Conservation (phyloP, 1,140 invertebrate genomes). For the Anadara kagoshimensis region DNA sequence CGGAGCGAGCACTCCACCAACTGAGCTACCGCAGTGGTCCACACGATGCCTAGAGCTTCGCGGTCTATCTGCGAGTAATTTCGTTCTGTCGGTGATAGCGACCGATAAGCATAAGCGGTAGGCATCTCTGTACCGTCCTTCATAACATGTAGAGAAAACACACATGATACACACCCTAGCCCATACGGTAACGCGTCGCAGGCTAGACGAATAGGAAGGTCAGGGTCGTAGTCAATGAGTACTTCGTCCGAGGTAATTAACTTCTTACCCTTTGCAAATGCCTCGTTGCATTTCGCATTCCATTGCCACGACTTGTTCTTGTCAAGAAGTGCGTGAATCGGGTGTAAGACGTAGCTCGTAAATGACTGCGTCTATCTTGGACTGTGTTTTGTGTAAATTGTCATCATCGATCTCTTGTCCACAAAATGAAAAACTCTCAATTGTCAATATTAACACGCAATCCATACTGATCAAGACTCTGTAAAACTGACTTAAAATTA, state of each 20-base stretch:
- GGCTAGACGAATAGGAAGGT: neutral
- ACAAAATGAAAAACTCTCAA: conserved; percentile 63
- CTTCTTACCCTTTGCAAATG: conserved; percentile 72
- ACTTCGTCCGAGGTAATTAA: conserved; percentile 15
- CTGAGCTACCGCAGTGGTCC: no score
- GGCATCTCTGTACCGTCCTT: conserved; percentile 49
- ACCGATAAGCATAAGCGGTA: conserved; percentile 66
- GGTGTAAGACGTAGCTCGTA: conserved; percentile 26
- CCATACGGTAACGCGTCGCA: conserved; percentile 35
- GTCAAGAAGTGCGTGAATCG: conserved; percentile 20
- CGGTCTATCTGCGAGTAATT: conserved; percentile 74
- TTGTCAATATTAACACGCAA: conserved; percentile 73
- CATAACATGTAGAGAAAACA: conserved; percentile 29
- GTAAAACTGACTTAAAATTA: conserved; percentile 32
- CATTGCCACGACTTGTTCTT: conserved; percentile 11
- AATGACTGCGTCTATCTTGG: conserved; percentile 59
- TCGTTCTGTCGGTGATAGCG: conserved; percentile 60
- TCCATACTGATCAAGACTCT: conserved; percentile 52
- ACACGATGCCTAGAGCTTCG: conserved; percentile 71
- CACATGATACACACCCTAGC: conserved; percentile 37
- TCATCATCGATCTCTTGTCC: conserved; percentile 60
- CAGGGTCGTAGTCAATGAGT: conserved; percentile 34
- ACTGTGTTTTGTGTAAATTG: conserved; percentile 42
- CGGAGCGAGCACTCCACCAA: no score
- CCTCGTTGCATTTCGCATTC: conserved; percentile 75